Conservation (phyloP, 2,113 vertebrate genomes). For the Taurulus bubalis region DNA sequence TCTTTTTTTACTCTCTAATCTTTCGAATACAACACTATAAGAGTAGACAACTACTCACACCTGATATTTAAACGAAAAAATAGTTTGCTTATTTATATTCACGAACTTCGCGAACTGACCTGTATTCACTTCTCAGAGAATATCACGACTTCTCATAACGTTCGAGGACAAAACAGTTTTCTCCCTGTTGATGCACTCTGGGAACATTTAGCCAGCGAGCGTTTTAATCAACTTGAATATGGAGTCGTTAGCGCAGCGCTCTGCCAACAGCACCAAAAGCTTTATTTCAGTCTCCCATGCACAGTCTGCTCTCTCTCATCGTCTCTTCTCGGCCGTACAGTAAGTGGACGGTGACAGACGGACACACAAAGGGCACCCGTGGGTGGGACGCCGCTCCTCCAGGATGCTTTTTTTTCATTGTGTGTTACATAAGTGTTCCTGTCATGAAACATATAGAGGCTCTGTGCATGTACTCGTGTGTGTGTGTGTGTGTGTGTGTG, state of each 20-base stretch:
- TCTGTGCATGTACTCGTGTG: not conserved
- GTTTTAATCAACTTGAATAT: too few species aligned
- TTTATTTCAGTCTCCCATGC: too few species aligned
- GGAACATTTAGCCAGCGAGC: not conserved
- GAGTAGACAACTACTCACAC: not conserved
- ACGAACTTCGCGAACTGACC: not conserved
- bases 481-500: not conserved
- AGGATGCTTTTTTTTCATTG: constrained; percentile 35
- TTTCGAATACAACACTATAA: not conserved
- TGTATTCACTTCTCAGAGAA: not conserved
- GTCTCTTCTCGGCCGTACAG: not conserved
- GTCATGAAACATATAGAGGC: constrained; percentile 7
- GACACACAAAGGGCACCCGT: constrained; percentile 30
- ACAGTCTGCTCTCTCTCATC: not conserved
- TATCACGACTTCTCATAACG: not conserved
- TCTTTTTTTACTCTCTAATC: not conserved
- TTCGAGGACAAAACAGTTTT: too few species aligned
- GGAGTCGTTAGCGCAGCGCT: too few species aligned
- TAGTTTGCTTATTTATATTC: too few species aligned
- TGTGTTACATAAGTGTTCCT: constrained; percentile 62
- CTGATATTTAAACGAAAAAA: not conserved
- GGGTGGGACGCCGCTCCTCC: constrained; percentile 17
- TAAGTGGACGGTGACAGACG: constrained; percentile 40
- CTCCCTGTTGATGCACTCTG: not conserved
- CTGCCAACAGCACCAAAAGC: too few species aligned